These are phyloP conservation scores for Ophion costatus DNA, from an alignment of 2,888 invertebrate species.

Conservation along the genomic window DNA sequence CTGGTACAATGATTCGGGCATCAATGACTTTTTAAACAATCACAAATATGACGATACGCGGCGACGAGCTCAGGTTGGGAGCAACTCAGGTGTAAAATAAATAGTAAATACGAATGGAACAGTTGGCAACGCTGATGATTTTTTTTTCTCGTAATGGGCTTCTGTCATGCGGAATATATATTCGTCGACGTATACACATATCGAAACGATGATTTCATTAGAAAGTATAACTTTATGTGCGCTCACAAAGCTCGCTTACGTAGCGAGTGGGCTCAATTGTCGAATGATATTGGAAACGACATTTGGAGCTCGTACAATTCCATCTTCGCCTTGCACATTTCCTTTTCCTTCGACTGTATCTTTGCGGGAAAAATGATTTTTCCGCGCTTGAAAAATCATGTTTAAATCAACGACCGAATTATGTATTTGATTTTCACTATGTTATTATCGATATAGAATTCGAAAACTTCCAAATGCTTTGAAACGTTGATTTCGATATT, in stretches of 20 bases:
- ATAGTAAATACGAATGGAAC: background rate
- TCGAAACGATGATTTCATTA: constrained; percentile 38
- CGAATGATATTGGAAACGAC: background rate
- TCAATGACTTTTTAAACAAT: background rate
- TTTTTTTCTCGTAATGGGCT: background rate
- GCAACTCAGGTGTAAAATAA: background rate
- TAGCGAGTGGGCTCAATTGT: constrained; percentile 8
- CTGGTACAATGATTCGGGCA: background rate
- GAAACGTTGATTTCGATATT: no score
- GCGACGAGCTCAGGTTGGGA: background rate
- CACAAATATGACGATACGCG: background rate
- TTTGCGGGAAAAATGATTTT: no score
- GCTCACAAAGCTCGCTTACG: constrained; percentile 19
- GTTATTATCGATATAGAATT: no score
- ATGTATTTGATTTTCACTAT: no score
- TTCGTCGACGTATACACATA: constrained; percentile 23
- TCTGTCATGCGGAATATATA: constrained; percentile 30
- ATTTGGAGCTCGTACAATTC: background rate
- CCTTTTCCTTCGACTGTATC: background rate
- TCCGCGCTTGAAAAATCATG: no score
- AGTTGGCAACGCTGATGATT: background rate
- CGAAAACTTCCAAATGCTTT: no score
- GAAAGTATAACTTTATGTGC: constrained; percentile 48
- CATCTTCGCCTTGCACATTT: background rate
- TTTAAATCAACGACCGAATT: no score